Evolutionary conservation across 2,113 vertebrate species (phyloP), one percentile per base, ranked within the genome.

Genomic region (Clarias batrachus): DNA sequence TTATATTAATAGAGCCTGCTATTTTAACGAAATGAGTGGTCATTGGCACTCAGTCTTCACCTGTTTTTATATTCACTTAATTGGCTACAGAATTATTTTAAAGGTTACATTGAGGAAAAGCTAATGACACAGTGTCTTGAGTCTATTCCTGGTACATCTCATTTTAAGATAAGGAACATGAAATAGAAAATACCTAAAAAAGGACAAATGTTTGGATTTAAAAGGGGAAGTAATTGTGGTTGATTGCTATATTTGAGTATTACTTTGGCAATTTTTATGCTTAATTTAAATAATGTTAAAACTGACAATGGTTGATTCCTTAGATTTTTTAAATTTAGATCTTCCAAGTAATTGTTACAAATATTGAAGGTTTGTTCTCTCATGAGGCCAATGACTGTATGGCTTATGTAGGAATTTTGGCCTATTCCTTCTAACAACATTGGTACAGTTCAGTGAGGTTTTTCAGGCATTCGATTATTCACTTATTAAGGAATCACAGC

Each of bases 171-270:
- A 48, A 48, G 37, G 3, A 48, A 11, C 13, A 73, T 57, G 48
- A 30, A 74, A 74, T 25, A 57, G 56, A 21, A 37, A 62, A 73
- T 74, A 59, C n/a, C 59, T 33, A 41, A 23, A 59, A 59, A n/a
- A 12, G 37, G 82, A 71, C 66, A 73, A 56, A 68, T 13, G 54
- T 83, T 27, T 70, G 65, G 52, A n/a, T 9, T 83, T 71, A 57
- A 70, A 23, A 17, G 25, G 37, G 25, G 54, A 27, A 68, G n/a
- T 68, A 66, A 66, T 66, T 27, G 63, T 27, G 13, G 0, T 1
- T 66, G 16, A 6, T 60, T 5, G 4, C 59, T 21, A 60, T 60
- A 60, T 6, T 60, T 60, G 3, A 60, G 16, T 60, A 60, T 60
- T 48, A 48, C 48, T 48, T 60, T 21, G 17, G 12, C 27, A n/a